These are phyloP conservation scores for Pseudorectes ferrugineus DNA, from an alignment of 2,113 vertebrate genomes.

Conservation along the genomic window DNA sequence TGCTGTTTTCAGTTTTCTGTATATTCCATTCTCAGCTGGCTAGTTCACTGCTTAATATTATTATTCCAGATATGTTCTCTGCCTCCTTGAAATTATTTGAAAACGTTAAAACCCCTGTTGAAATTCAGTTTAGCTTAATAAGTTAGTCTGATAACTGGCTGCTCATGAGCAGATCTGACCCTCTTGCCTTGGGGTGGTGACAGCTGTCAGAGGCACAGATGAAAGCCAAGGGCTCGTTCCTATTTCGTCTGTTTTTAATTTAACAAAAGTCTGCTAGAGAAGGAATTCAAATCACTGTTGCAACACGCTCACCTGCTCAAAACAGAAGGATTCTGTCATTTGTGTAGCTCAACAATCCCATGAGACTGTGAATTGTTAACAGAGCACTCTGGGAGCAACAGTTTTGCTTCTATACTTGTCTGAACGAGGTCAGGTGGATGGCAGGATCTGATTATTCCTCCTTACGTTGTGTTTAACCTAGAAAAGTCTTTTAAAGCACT, in stretches of 20 bases:
- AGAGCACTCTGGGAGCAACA: background rate
- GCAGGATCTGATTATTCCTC: background rate
- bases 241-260: background rate
- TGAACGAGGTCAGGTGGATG: background rate
- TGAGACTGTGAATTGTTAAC: background rate
- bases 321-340: background rate
- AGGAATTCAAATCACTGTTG: background rate
- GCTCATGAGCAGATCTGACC: background rate
- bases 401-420: background rate
- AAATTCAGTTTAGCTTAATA: background rate
- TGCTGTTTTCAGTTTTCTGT: slow-evolving; percentile 3
- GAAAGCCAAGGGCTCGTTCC: background rate
- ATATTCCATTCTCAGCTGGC: background rate
- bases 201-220: background rate
- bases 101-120: background rate
- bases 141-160: background rate
- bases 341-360: background rate
- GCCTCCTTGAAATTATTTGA: background rate
- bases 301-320: background rate
- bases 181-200: background rate
- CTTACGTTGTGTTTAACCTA: background rate
- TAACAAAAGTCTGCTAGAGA: background rate
- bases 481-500: background rate
- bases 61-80: background rate
- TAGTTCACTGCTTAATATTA: background rate